phyloP scores from a whole-genome alignment of 2,888 invertebrate species.

The Troides helena region DNA sequence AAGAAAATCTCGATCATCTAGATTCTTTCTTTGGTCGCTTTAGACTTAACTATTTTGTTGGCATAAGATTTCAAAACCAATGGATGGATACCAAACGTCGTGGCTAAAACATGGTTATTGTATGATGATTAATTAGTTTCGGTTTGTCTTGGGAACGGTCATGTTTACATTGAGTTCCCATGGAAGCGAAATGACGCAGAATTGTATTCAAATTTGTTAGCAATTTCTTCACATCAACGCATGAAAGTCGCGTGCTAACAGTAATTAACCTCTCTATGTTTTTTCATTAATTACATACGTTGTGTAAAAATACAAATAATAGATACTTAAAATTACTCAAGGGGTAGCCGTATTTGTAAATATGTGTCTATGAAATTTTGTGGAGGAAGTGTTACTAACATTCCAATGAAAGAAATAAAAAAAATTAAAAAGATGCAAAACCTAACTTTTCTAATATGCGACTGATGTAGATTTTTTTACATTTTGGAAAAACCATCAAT shows the following conservation, averaged over 20 bases:
- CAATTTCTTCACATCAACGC: not conserved
- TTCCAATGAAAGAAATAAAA: not conserved
- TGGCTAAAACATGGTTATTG: too few species aligned
- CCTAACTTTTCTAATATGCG: too few species aligned
- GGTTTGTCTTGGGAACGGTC: not conserved
- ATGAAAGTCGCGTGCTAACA: not conserved
- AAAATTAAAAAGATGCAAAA: too few species aligned
- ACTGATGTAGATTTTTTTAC: too few species aligned
- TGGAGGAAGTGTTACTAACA: not conserved
- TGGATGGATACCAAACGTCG: too few species aligned
- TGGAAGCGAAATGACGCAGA: not conserved
- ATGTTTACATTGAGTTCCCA: not conserved
- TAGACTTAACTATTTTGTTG: too few species aligned
- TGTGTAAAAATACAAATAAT: not conserved
- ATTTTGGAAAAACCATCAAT: too few species aligned
- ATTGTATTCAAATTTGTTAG: constrained; percentile 1
- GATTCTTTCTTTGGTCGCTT: too few species aligned
- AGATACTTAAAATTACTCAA: not conserved
- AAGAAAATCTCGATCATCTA: too few species aligned
- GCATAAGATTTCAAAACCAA: too few species aligned
- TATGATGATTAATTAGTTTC: not conserved
- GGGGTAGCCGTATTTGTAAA: not conserved
- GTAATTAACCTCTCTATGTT: not conserved
- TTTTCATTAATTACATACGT: not conserved
- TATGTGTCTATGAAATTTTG: not conserved